Evolutionary conservation across 1,140 invertebrate genomes (phyloP), one percentile per base, ranked within the genome.

Genomic region (Diachasma alloeum): DNA sequence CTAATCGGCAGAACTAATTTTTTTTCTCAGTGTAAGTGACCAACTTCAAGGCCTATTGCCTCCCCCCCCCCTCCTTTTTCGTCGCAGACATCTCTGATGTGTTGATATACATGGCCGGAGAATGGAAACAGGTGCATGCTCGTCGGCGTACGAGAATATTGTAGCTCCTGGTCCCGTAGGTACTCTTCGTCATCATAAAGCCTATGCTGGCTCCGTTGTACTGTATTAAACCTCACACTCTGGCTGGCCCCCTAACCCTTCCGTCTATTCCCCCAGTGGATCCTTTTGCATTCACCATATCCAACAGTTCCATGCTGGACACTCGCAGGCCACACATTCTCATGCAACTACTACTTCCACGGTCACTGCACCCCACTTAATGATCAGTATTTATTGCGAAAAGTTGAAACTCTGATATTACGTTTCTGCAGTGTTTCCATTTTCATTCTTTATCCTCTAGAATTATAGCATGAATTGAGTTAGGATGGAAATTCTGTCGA

Each of bases 161-260:
- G 87, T 85, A 82, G 83, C 81, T 81, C 78, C 80, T 75, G 80
- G 86, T 89, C 87, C 88, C 88, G 77, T 84, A 86, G 88, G 88
- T 87, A 85, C 87, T 86, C 85, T 89, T 89, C 87, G 87, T 89
- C 87, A 89, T 89, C 86, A 88, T 89, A 88, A 89, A 89, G 86
- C 87, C 86, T 87, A 86, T 83, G 78, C 83, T 82, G 82, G 83
- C 81, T 46, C 81, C 84, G 83, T 84, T 87, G 85, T 87, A 86
- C 82, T 83, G 83, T 87, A 87, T 87, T 87, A 88, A 87, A 87
- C 81, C 84, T 68, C 83, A 78, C 72, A 79, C 85, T 83, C 81
- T 79, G 82, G 85, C 77, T 73, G 56, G 74, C 75, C 73, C 59
- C 70, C 69, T 63, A 68, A 59, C 78, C 78, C 66, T 80, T 79